These are phyloP conservation scores for Leuciscus idus DNA, from an alignment of 2,113 vertebrate species.

Conservation along the genomic window DNA sequence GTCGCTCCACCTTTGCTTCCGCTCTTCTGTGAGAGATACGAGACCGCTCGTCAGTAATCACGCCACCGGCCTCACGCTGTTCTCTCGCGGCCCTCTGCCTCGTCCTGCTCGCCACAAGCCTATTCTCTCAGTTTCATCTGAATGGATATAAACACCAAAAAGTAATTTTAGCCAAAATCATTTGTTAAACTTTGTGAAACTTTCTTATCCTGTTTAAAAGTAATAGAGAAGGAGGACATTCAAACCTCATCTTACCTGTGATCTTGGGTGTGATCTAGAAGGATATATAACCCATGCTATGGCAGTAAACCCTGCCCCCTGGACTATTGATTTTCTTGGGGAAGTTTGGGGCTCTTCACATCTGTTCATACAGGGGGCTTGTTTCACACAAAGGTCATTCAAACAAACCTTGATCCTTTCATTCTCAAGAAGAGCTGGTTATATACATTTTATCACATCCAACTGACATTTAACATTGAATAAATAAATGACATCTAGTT, in stretches of 20 bases:
- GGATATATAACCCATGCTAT: neutral
- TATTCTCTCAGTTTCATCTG: neutral
- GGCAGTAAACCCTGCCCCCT: neutral
- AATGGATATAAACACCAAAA: neutral
- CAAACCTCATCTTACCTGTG: neutral
- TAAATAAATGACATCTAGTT: neutral
- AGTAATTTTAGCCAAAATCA: neutral
- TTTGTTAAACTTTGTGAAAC: neutral
- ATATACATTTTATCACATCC: neutral
- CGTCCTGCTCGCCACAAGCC: too few species aligned
- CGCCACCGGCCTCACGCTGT: too few species aligned
- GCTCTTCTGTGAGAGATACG: too few species aligned
- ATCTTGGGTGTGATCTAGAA: neutral
- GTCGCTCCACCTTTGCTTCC: too few species aligned
- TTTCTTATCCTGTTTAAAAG: neutral
- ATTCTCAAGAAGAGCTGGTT: neutral
- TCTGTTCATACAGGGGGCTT: conserved; percentile 28
- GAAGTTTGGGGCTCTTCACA: conserved; percentile 17
- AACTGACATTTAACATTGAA: neutral
- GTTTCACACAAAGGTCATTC: conserved; percentile 4
- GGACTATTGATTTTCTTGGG: neutral
- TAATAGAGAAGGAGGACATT: neutral
- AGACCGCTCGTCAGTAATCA: too few species aligned
- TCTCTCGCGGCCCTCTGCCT: too few species aligned
- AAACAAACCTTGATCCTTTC: neutral